phyloP scores from a whole-genome alignment of 2,888 invertebrate genomes.

The Serrognathus titanus region DNA sequence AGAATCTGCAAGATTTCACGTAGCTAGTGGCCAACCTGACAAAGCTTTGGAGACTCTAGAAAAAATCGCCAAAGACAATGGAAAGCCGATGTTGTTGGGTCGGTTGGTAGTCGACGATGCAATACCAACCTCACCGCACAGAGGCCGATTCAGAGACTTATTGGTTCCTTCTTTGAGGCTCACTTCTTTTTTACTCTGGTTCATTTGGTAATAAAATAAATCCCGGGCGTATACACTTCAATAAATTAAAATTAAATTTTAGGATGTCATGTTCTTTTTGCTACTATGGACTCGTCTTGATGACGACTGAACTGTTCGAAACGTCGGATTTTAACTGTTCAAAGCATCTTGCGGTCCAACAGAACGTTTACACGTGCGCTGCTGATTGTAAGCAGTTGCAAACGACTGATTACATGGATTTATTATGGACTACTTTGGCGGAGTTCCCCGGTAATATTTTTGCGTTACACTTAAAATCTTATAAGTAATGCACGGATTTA shows the following conservation, averaged over 20 bases:
- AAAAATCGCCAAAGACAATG: conserved; percentile 84
- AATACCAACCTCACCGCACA: conserved; percentile 56
- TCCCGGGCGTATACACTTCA: not conserved
- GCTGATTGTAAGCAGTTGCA: conserved; percentile 70
- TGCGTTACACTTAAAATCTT: not conserved
- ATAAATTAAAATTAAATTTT: conserved; percentile 21
- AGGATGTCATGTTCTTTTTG: conserved; percentile 94
- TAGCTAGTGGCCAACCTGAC: conserved; percentile 82
- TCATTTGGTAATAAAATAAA: conserved; percentile 70
- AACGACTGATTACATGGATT: conserved; percentile 86
- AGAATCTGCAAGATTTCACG: conserved; percentile 86
- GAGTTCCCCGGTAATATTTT: conserved; percentile 78
- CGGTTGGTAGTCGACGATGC: conserved; percentile 77
- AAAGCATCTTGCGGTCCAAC: conserved; percentile 31
- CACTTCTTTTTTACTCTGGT: conserved; percentile 86
- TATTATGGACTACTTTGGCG: conserved; percentile 90
- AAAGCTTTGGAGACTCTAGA: conserved; percentile 81
- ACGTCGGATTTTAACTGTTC: conserved; percentile 51
- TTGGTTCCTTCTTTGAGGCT: conserved; percentile 75
- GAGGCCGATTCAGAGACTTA: conserved; percentile 68
- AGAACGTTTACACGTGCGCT: conserved; percentile 55
- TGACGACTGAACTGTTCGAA: conserved; percentile 91
- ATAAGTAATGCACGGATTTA: no score
- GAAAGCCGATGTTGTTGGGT: conserved; percentile 83
- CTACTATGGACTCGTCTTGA: conserved; percentile 90